A percentile compares a stretch with the other conserved stretches of the same genome.
These are phyloP conservation scores for Alsophila aescularia DNA, from an alignment of 2,888 invertebrate species.

Conservation along the genomic window DNA sequence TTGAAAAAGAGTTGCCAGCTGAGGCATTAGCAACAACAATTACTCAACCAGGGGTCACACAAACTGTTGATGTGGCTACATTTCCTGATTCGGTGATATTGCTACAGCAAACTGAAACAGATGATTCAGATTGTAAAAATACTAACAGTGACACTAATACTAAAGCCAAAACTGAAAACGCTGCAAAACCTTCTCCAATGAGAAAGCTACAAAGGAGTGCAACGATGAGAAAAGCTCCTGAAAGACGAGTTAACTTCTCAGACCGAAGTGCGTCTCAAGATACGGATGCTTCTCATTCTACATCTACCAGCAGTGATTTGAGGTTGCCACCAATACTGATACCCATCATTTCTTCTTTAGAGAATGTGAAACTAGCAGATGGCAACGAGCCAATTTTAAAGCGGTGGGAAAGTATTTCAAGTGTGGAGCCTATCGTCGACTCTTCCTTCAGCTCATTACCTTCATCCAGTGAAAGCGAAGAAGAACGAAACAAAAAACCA, in stretches of 20 bases:
- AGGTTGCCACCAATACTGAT: slow-evolving; percentile 89
- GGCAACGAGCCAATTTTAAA: slow-evolving; percentile 71
- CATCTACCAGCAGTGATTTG: slow-evolving; percentile 85
- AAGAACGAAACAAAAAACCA: slow-evolving; percentile 67
- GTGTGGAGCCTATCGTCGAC: slow-evolving; percentile 88
- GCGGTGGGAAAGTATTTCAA: slow-evolving; percentile 87
- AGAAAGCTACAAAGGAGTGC: slow-evolving; percentile 75
- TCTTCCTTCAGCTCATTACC: slow-evolving; percentile 86
- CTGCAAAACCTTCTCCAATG: slow-evolving; percentile 50
- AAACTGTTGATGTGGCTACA: slow-evolving; percentile 55
- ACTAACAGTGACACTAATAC: slow-evolving; percentile 55
- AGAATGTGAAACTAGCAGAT: slow-evolving; percentile 76
- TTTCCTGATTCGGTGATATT: slow-evolving; percentile 65
- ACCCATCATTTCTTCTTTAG: slow-evolving; percentile 87
- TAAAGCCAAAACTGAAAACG: slow-evolving; percentile 50
- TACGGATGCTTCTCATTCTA: slow-evolving; percentile 85
- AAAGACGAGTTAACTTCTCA: slow-evolving; percentile 82
- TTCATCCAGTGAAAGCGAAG: slow-evolving; percentile 79
- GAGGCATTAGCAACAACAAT: slow-evolving; percentile 51
- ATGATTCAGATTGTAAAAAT: slow-evolving; percentile 64
- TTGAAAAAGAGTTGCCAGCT: slow-evolving; percentile 63
- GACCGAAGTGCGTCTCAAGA: slow-evolving; percentile 85
- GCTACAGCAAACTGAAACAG: slow-evolving; percentile 60
- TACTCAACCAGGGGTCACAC: slow-evolving; percentile 49
- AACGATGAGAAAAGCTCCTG: slow-evolving; percentile 72